Evolutionary conservation across 2,888 invertebrate genomes (phyloP), one percentile per base, ranked within the genome.

Genomic region (Cephus rjabovi): DNA sequence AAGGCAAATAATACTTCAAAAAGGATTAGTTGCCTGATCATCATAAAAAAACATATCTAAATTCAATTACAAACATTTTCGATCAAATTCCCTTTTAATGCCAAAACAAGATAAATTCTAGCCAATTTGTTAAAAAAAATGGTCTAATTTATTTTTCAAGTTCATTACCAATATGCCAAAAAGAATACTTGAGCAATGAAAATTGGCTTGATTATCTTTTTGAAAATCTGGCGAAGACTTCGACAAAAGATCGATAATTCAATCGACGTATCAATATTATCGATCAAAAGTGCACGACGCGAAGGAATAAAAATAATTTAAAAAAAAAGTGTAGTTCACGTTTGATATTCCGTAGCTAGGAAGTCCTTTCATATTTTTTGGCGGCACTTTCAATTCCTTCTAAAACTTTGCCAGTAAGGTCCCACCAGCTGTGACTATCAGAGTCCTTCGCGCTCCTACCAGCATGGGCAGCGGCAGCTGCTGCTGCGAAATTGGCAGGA

Each of bases 401-500:
- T 15, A 89, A 81, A 12, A 89, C 82, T 30, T 80, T 79, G 23
- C 79, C 84, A 3, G 87, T 82, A 11, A 86, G 79, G 74, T 88
- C 85, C 84, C 84, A 86, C 89, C 89, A 90, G 12, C 79, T 81
- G 1, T 81, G 78, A 33, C 76, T 31, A 78, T 81, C 81, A 31
- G 75, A 71, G 37, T 79, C 34, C 31, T 82, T 79, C n/a, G 78
- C 80, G 69, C 81, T 81, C 70, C 87, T 83, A 1, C 76, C 79
- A 34, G 76, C 78, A 34, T 83, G 79, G 4, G 68, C 74, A 70
- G 79, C 79, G 6, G 76, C 88, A 6, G 85, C 87, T 0, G 83
- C 88, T 1, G 87, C 87, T 4, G 89, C 89, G 12, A 91, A 80
- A 70, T 87, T 86, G 1, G 84, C 79, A 0, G 93, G 93, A 31